These are phyloP conservation scores for Regulus satrapa DNA, from an alignment of 2,113 vertebrate species.

Conservation along the genomic window DNA sequence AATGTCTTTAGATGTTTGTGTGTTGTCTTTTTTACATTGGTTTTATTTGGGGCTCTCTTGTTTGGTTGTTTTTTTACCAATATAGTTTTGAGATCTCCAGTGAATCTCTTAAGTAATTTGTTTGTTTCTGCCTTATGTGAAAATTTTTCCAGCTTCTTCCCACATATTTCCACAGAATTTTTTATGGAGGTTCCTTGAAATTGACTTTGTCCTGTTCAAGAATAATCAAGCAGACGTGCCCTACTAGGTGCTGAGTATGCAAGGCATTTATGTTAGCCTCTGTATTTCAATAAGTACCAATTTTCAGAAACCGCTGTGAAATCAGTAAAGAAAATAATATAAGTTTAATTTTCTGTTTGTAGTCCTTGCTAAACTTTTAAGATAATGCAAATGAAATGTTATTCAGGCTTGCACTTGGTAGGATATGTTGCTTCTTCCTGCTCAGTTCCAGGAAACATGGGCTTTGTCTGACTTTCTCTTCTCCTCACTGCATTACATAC, in stretches of 20 bases:
- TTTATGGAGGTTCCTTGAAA: neutral
- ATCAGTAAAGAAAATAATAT: neutral
- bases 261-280: neutral
- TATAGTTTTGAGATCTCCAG: neutral
- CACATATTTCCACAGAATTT: neutral
- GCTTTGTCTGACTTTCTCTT: neutral
- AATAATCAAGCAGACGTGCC: neutral
- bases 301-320: neutral
- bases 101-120: neutral
- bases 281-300: neutral
- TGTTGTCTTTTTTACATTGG: neutral
- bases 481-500: neutral
- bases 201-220: neutral
- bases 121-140: neutral
- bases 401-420: neutral
- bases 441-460: neutral
- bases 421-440: neutral
- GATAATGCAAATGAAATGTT: neutral
- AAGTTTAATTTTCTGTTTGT: neutral
- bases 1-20: neutral
- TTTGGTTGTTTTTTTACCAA: neutral
- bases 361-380: neutral
- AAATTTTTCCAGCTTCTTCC: neutral
- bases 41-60: neutral
- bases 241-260: neutral